These are phyloP conservation scores for Leucopsar rothschildi DNA, from an alignment of 2,113 vertebrate genomes.

Conservation along the genomic window DNA sequence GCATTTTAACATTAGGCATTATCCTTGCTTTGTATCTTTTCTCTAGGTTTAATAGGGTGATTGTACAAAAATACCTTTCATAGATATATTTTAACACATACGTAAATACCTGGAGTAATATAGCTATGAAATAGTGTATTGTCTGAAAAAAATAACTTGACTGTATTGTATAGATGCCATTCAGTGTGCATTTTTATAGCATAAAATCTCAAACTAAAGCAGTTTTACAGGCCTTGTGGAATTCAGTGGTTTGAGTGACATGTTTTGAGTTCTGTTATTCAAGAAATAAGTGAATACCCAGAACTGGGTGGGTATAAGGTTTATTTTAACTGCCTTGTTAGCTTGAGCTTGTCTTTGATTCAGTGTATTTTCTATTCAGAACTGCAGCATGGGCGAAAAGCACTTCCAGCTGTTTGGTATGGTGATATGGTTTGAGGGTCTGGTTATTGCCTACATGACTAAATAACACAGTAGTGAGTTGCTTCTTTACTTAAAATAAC, in stretches of 20 bases:
- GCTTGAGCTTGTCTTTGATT: not conserved
- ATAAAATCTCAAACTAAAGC: not conserved
- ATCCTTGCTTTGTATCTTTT: not conserved
- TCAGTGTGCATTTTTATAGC: not conserved
- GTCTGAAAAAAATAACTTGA: not conserved
- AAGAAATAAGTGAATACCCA: not conserved
- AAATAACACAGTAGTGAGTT: not conserved
- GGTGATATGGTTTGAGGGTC: not conserved
- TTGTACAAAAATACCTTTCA: not conserved
- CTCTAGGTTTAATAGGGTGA: not conserved
- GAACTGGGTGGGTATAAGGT: not conserved
- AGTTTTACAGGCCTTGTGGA: not conserved
- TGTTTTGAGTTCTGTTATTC: not conserved
- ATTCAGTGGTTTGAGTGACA: not conserved
- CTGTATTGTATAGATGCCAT: not conserved
- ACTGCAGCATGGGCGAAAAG: not conserved
- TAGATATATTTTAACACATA: not conserved
- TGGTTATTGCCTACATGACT: not conserved
- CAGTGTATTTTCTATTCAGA: not conserved
- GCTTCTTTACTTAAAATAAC: not conserved
- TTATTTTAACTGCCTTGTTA: not conserved
- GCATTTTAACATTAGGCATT: accelerated
- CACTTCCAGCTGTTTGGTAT: not conserved
- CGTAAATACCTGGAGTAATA: not conserved
- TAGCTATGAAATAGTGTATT: not conserved